These are phyloP conservation scores for Menura novaehollandiae DNA, from an alignment of 2,113 vertebrate species.

Conservation along the genomic window DNA sequence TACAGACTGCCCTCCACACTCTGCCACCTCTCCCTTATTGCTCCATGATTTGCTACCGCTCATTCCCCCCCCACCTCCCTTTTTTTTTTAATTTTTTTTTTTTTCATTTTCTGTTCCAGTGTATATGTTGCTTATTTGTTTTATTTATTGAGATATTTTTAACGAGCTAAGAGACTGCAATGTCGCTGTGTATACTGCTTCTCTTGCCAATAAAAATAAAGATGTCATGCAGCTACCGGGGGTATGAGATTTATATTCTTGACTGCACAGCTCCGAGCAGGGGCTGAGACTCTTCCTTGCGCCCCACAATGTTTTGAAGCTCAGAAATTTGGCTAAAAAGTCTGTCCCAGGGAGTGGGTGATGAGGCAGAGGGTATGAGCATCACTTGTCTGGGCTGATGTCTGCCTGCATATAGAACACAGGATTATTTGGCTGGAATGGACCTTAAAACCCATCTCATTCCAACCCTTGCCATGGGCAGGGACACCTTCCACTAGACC, in stretches of 20 bases:
- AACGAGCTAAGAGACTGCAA: slow-evolving; percentile 65
- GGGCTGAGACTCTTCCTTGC: neutral
- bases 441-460: neutral
- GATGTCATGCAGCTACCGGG: neutral
- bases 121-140: slow-evolving; percentile 83
- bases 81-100: neutral
- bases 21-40: neutral
- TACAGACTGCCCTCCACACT: slow-evolving; percentile 10
- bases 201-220: slow-evolving; percentile 69
- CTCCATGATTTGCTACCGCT: slow-evolving; percentile 27
- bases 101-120: slow-evolving; percentile 73
- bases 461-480: neutral
- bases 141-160: slow-evolving; percentile 98
- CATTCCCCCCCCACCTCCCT: neutral
- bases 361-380: neutral
- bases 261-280: neutral
- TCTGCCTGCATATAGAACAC: neutral
- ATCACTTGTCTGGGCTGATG: rapidly evolving
- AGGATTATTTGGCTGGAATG: neutral
- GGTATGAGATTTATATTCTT: neutral
- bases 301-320: neutral
- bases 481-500: neutral
- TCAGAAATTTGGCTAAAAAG: neutral
- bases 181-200: slow-evolving; percentile 61
- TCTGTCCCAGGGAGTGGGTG: neutral